A percentile compares a stretch with the other conserved stretches of the same genome.
These are phyloP conservation scores for Atractosteus spatula DNA, from an alignment of 2,113 vertebrate genomes.

Conservation along the genomic window DNA sequence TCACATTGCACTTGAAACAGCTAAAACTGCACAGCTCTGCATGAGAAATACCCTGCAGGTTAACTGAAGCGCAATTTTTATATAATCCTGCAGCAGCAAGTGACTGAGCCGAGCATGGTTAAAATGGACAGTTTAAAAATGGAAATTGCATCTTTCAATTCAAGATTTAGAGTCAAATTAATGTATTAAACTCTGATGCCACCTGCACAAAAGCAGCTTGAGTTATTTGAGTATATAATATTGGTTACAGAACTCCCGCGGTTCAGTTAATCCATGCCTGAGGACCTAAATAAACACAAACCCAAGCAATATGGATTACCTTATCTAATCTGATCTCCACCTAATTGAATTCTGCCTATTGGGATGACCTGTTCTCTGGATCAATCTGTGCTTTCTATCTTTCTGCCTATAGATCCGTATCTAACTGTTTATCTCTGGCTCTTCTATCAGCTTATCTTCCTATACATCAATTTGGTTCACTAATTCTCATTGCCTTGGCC, in stretches of 20 bases:
- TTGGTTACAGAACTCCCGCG: slow-evolving; percentile 15
- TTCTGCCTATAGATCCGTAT: slow-evolving; percentile 18
- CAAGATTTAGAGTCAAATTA: too few species aligned
- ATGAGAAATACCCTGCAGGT: too few species aligned
- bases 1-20: too few species aligned
- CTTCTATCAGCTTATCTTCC: slow-evolving; percentile 16
- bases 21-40: too few species aligned
- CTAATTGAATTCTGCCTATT: slow-evolving; percentile 33
- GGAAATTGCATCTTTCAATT: too few species aligned
- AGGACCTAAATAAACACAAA: slow-evolving; percentile 28
- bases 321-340: slow-evolving; percentile 21
- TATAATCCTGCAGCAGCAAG: too few species aligned
- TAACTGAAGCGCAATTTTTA: too few species aligned
- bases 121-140: too few species aligned
- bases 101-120: too few species aligned
- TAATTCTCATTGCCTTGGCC: background rate
- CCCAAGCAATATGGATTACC: slow-evolving; percentile 24
- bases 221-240: slow-evolving; percentile 30
- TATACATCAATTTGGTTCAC: slow-evolving; percentile 13
- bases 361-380: slow-evolving; percentile 25
- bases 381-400: slow-evolving; percentile 27
- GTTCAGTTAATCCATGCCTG: slow-evolving; percentile 22
- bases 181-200: background rate
- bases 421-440: slow-evolving; percentile 23
- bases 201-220: slow-evolving; percentile 15